phyloP scores from a whole-genome alignment of 64 coral and sea anemone species.

The Platygyra sinensis region DNA sequence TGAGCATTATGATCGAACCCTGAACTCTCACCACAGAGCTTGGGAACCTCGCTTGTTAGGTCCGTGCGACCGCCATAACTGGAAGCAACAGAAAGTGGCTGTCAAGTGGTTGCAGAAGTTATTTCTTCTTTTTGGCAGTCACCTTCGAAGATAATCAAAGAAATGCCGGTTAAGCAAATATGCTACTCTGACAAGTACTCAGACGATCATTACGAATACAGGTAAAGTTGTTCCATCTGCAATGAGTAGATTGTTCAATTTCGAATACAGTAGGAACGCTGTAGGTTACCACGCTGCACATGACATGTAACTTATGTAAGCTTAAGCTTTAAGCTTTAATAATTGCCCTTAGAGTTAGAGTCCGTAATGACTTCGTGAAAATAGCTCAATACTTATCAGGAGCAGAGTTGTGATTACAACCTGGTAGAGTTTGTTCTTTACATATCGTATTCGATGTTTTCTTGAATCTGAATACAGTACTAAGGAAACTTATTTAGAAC shows the following conservation, averaged over 20 bases:
- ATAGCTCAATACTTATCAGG: too few relatives aligned
- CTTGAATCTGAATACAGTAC: too few relatives aligned
- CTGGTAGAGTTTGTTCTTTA: too few relatives aligned
- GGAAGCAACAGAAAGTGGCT: neutral
- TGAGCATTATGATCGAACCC: neutral
- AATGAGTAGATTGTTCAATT: neutral
- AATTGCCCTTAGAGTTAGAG: too few relatives aligned
- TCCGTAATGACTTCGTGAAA: too few relatives aligned
- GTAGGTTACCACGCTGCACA: too few relatives aligned
- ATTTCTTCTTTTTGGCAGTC: neutral
- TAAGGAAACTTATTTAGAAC: too few relatives aligned
- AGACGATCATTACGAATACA: conserved; percentile 74
- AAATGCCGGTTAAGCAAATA: conserved; percentile 64
- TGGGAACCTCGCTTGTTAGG: conserved; percentile 1
- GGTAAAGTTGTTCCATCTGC: conserved; percentile 25
- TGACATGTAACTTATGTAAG: too few relatives aligned
- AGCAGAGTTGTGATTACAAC: too few relatives aligned
- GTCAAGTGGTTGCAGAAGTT: too few relatives aligned
- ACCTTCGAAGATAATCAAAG: neutral
- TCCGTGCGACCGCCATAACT: neutral
- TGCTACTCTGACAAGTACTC: conserved; percentile 83
- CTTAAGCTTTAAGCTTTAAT: too few relatives aligned
- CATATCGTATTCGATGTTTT: too few relatives aligned
- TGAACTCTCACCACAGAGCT: neutral
- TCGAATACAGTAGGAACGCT: neutral